Evolutionary conservation across 2,888 invertebrate species (phyloP), one percentile per base, ranked within the genome.

Genomic region (Calameuta idolon): DNA sequence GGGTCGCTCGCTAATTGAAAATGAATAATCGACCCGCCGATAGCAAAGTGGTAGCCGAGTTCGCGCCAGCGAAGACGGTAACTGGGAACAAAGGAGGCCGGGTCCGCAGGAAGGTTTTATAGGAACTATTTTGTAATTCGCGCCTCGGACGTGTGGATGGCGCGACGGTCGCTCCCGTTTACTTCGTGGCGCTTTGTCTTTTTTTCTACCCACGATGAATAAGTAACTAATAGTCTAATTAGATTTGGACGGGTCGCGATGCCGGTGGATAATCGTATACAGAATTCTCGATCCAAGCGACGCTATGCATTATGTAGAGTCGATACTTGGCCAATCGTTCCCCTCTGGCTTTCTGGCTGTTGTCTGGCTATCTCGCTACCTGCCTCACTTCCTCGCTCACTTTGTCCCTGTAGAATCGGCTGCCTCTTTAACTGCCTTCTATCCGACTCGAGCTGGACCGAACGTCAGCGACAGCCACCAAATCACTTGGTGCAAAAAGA

Each of bases 181-280:
- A 76, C 77, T 69, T 76, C 75, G 76, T 69, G 69, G 80, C 73
- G 74, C 79, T 76, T 80, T 83, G 76, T 80, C 82, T 81, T 84
- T 83, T 84, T 81, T 81, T 80, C 4, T 80, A 79, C 12, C 34
- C 69, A 55, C 34, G 75, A 69, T 69, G n/a, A 74, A 75, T 77
- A 80, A 78, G 74, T 78, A 79, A 80, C 82, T 84, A 85, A 85
- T 84, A 85, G 85, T 85, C 85, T 86, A 86, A 86, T 86, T 86
- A 78, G 76, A 79, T 69, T 76, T 34, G 34, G 55, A 74, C 69
- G 73, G 75, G 76, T 80, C 80, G 79, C 80, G 79, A 80, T 79
- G 40, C 40, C 15, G 69, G 74, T 30, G 69, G 71, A 75, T 35
- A 74, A 74, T 78, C 77, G 74, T 80, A 75, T 77, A 77, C 74